A percentile compares a stretch with the other conserved stretches of the same genome.
Evolutionary conservation across 2,113 vertebrate genomes (phyloP).

Genomic region (Alethe castanea): DNA sequence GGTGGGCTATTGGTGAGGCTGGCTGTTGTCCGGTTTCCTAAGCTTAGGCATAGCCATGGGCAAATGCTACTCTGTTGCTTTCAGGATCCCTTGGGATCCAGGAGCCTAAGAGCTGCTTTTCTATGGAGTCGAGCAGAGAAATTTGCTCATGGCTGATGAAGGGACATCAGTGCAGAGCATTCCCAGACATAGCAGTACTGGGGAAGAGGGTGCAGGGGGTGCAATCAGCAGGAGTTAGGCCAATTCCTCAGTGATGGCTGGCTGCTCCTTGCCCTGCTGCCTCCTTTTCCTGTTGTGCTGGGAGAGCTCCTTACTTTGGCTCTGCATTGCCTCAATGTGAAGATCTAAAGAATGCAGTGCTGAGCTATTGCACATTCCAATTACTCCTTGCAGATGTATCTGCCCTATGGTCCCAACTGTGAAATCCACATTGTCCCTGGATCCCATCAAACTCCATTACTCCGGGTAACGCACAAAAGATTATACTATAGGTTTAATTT

Average conservation of each 20-base stretch:
- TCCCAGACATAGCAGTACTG: neutral
- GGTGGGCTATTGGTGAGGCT: neutral
- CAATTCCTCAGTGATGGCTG: neutral
- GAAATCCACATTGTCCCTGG: neutral
- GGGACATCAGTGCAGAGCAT: neutral
- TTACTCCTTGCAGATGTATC: neutral
- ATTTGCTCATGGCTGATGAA: accelerated
- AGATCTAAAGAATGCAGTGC: neutral
- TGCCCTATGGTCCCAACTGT: neutral
- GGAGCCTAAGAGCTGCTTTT: neutral
- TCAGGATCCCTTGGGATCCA: neutral
- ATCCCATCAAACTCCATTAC: neutral
- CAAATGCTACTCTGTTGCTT: neutral
- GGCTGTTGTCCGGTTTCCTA: neutral
- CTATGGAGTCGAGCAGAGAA: neutral
- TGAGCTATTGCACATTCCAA: neutral
- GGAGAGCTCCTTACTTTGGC: neutral
- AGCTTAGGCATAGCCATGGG: neutral
- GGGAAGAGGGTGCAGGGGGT: neutral
- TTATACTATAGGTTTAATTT: neutral
- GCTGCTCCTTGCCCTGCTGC: neutral
- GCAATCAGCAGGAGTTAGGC: neutral
- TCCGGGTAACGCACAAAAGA: neutral
- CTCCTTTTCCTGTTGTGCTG: neutral
- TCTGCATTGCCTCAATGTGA: neutral